Percentiles rank a stretch among this genome's conserved stretches.
Evolutionary conservation across 2,888 invertebrate species (phyloP).

Genomic region (Gryllus longicercus): DNA sequence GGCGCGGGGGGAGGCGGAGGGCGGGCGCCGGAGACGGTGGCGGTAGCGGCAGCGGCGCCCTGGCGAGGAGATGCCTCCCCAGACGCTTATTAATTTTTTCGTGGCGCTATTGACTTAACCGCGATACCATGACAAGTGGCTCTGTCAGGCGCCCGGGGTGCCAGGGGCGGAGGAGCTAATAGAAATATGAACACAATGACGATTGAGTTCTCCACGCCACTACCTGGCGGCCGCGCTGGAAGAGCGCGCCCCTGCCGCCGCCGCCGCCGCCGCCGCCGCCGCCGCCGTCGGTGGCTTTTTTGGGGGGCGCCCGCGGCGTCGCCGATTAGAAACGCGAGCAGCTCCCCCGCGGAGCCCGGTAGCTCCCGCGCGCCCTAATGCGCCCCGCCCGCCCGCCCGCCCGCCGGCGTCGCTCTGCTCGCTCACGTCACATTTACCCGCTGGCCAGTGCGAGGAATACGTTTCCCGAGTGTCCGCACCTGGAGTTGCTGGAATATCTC

Average conservation of each 20-base stretch:
- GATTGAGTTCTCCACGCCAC: constrained; percentile 6
- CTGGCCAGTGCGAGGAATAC: no score
- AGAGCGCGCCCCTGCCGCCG: not conserved
- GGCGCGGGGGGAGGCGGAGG: not conserved
- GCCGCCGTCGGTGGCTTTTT: not conserved
- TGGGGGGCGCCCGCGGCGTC: not conserved
- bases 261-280: not conserved
- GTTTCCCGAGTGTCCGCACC: no score
- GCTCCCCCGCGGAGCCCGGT: not conserved
- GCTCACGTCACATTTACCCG: no score
- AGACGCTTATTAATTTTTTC: not conserved
- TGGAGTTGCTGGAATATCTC: no score
- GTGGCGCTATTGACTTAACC: not conserved
- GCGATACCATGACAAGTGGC: constrained; percentile 7
- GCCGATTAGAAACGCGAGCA: not conserved
- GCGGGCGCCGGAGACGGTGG: not conserved
- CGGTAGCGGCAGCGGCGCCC: not conserved
- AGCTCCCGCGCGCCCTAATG: not conserved
- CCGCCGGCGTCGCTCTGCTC: not conserved
- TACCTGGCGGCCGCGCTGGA: not conserved
- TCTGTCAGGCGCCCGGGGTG: not conserved
- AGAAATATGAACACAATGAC: constrained; percentile 7
- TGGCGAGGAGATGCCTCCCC: not conserved
- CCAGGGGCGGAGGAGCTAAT: not conserved
- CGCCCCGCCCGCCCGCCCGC: not conserved